Evolutionary conservation across 2,888 invertebrate genomes (phyloP), one percentile per base, ranked within the genome.

Genomic region (Mechanitis messenoides): DNA sequence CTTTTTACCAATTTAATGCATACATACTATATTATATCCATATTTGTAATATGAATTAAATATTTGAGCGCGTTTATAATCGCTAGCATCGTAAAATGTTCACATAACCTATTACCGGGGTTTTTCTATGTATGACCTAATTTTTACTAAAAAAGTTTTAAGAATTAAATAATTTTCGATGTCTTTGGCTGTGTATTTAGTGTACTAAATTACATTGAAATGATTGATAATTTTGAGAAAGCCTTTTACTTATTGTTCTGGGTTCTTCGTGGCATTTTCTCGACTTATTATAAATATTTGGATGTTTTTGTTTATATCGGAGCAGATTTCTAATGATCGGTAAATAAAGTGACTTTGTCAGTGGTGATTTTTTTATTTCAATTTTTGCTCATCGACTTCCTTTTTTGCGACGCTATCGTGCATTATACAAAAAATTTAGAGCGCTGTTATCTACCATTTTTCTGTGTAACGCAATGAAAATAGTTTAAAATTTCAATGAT

Each of bases 81-180:
- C 89, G 89, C 86, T 89, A 87, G 87, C 87, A 90, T 90, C 90
- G 91, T 90, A 90, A 89, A 90, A 90, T 91, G 90, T 90, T 91
- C 90, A 90, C 90, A 90, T 90, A 79, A 88, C 89, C 90, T 90
- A 82, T 71, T 68, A 69, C 72, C 74, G 76, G 81, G 42, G 80
- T 77, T 77, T 75, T 77, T 80, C 77, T 76, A 83, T 80, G 76
- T 83, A 74, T 78, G 79, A 81, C 75, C 77, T 76, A 73, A 74
- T 74, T 83, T 85, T 81, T 79, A 81, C 71, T 74, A 81, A 42
- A 74, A 69, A 69, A 80, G 78, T 79, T 80, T 72, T 61, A 63
- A 56, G 83, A 87, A 86, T 83, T 86, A 85, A 83, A 85, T 81
- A 80, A 84, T 83, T 85, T 87, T 86, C 76, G 84, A 86, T 88